phyloP scores from a whole-genome alignment of 1,140 invertebrate species.

The Polypedilum pembai region DNA sequence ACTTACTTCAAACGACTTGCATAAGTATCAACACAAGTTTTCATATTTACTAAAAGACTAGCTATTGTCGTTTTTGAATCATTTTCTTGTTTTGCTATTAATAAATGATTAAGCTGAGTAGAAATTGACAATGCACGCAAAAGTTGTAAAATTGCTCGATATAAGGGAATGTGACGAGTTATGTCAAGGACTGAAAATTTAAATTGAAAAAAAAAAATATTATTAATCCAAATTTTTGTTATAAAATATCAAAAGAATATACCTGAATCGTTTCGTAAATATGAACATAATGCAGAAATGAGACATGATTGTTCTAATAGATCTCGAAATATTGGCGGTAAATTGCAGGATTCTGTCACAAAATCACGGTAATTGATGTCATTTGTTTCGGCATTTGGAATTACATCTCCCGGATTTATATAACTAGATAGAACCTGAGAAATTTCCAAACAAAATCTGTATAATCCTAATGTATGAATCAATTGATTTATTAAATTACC shows the following conservation, averaged over 20 bases:
- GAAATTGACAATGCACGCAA: slow-evolving; percentile 70
- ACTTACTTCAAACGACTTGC: slow-evolving; percentile 69
- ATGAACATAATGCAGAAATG: slow-evolving; percentile 80
- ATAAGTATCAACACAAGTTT: slow-evolving; percentile 84
- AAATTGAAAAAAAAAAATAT: slow-evolving; percentile 30
- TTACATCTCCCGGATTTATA: slow-evolving; percentile 67
- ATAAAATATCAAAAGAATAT: slow-evolving; percentile 32
- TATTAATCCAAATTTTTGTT: slow-evolving; percentile 28
- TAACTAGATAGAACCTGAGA: slow-evolving; percentile 75
- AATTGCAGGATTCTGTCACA: slow-evolving; percentile 43
- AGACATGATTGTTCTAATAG: slow-evolving; percentile 74
- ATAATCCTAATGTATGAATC: not conserved
- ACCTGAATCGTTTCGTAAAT: slow-evolving; percentile 88
- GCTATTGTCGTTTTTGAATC: slow-evolving; percentile 50
- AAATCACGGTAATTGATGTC: slow-evolving; percentile 39
- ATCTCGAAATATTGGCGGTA: slow-evolving; percentile 65
- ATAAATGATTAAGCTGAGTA: slow-evolving; percentile 55
- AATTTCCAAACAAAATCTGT: slow-evolving; percentile 39
- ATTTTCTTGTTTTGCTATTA: slow-evolving; percentile 50
- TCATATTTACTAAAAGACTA: slow-evolving; percentile 76
- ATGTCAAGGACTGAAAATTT: slow-evolving; percentile 71
- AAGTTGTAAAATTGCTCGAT: slow-evolving; percentile 72
- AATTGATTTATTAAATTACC: slow-evolving; percentile 39
- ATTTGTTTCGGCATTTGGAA: slow-evolving; percentile 47
- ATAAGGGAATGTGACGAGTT: slow-evolving; percentile 87